Evolutionary conservation across 1,140 invertebrate genomes (phyloP).

Genomic region (Augochlora pura): DNA sequence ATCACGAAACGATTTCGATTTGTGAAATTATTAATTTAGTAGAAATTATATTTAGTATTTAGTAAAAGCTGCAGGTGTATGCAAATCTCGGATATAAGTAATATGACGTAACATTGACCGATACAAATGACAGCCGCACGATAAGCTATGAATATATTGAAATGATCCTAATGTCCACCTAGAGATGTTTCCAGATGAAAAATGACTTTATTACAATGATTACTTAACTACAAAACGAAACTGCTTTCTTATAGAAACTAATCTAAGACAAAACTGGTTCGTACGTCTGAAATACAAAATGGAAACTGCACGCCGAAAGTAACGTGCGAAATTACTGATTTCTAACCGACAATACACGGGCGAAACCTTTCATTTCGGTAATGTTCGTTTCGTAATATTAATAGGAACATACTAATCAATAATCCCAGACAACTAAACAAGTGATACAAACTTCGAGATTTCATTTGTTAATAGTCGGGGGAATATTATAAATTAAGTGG

Average conservation of each 20-base stretch:
- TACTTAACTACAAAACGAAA: neutral
- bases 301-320: neutral
- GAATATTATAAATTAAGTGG: neutral
- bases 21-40: neutral
- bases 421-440: neutral
- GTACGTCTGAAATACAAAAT: neutral
- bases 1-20: neutral
- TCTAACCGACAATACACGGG: neutral
- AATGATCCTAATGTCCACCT: neutral
- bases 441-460: neutral
- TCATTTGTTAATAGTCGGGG: neutral
- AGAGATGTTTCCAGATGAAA: neutral
- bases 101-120: neutral
- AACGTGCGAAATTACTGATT: neutral
- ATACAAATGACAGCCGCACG: neutral
- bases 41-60: neutral
- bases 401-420: neutral
- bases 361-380: neutral
- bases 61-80: neutral
- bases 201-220: neutral
- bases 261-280: neutral
- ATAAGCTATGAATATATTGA: neutral
- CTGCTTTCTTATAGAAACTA: neutral
- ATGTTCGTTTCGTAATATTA: neutral
- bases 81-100: neutral